Base-by-base conservation (phyloP, 2,797 vertebrate genomes). In the Sebastes aleutianus region DNA sequence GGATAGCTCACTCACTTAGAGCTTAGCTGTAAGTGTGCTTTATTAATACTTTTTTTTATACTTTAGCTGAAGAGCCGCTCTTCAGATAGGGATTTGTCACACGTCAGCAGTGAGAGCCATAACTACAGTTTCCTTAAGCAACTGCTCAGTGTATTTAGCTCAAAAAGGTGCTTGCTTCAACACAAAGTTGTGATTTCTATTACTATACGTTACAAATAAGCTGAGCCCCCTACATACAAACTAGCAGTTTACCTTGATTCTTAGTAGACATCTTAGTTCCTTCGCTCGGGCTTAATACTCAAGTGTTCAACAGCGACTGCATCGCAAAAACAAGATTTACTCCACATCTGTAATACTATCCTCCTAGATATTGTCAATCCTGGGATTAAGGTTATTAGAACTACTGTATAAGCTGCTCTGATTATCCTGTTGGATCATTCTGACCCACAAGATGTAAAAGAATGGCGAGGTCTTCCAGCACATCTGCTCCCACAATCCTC, bases 361-460 rank as follows among this genome's bases (percentile, higher is more conserved):
- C 82, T 89, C 79, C 82, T 58, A 85, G 92, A 93, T 92, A 93
- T 89, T 53, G 83, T 90, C 87, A 92, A 90, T 89, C 90, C 92
- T 80, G 24, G 94, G 95, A 95, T 96, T 95, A 95, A 92, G 86
- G 87, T 95, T 94, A 94, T 95, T 95, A 95, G 86, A 92, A 84
- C 76, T 89, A 81, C 56, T 83, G 65, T 87, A 86, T 95, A 94
- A 95, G 82, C 90, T 91, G 72, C 77, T 88, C 74, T 87, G 91
- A 93, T 95, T 94, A 95, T 95, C 90, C 91, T 81, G 76, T 75
- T 87, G 92, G 90, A 94, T 95, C 85, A 83, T 86, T 90, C 77
- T 79, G 78, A 82, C 80, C 71, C 69, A 76, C 86, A 94, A 95
- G 93, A 94, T 92, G 84, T 87, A 73, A 88, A 94, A 93, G 87